Percentiles rank a stretch among this genome's conserved stretches.
Conservation (phyloP, 1,140 invertebrate species). For the Dryas iulia region DNA sequence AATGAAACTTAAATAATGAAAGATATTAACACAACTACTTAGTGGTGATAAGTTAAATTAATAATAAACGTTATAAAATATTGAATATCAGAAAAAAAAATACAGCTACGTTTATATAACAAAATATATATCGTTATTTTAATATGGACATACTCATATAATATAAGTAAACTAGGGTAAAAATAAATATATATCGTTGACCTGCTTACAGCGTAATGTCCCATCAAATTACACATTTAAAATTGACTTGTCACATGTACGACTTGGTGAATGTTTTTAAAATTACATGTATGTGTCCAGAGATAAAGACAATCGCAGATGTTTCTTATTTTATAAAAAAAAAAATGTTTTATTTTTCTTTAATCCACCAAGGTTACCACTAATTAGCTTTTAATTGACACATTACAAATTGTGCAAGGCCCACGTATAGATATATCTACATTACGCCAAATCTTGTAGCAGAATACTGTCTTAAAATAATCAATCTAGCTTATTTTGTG, state of each 20-base stretch:
- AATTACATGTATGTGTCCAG: constrained; percentile 31
- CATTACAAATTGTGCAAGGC: not conserved
- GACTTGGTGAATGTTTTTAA: constrained; percentile 28
- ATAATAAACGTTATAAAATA: too few relatives aligned
- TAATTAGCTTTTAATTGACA: constrained; percentile 13
- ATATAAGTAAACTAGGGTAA: not conserved
- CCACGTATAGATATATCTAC: not conserved
- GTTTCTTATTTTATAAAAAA: constrained; percentile 48
- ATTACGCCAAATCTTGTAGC: not conserved
- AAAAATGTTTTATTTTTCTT: constrained; percentile 49
- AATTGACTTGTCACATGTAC: constrained; percentile 16
- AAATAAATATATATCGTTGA: not conserved
- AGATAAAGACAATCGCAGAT: constrained; percentile 63
- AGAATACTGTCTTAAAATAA: not conserved
- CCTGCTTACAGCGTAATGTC: constrained; percentile 17
- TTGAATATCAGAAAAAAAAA: too few relatives aligned
- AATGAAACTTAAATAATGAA: not conserved
- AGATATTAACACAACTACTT: not conserved
- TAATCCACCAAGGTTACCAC: not conserved
- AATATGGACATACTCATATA: not conserved
- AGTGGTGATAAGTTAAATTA: too few relatives aligned
- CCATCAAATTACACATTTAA: constrained; percentile 23
- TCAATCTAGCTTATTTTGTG: not conserved
- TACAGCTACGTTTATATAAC: too few relatives aligned
- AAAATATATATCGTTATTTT: too few relatives aligned